Conservation (phyloP, 2,888 invertebrate species). For the Harpalus rubripes region DNA sequence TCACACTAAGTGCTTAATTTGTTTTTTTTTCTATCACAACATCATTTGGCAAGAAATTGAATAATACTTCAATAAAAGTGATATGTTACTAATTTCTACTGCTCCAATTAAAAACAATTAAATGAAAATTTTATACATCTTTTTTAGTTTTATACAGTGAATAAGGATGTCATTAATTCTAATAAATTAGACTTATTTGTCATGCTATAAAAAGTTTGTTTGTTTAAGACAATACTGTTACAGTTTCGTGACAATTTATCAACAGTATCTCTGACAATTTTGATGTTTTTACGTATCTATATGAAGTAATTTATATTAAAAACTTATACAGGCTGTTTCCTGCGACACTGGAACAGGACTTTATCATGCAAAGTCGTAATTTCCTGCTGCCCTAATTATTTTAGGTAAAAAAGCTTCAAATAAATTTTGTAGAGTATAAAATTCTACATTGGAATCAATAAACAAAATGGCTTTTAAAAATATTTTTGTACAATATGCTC, state of each 20-base stretch:
- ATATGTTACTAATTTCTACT: slow-evolving; percentile 28
- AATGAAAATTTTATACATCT: slow-evolving; percentile 33
- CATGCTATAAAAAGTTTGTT: slow-evolving; percentile 16
- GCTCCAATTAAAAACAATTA: neutral
- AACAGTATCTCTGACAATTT: neutral
- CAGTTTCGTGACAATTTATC: slow-evolving; percentile 29
- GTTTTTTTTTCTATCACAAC: slow-evolving; percentile 51
- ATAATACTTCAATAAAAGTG: slow-evolving; percentile 46
- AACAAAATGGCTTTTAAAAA: too few relatives aligned
- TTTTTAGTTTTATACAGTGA: slow-evolving; percentile 15
- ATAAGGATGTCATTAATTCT: slow-evolving; percentile 4
- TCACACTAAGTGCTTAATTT: slow-evolving; percentile 55
- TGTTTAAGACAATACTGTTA: slow-evolving; percentile 18
- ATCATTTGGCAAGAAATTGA: slow-evolving; percentile 33
- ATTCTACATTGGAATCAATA: too few relatives aligned
- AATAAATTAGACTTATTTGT: slow-evolving; percentile 30
- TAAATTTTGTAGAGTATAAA: too few relatives aligned
- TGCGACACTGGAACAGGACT: too few relatives aligned
- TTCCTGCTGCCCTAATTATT: too few relatives aligned
- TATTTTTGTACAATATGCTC: too few relatives aligned
- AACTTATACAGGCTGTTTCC: slow-evolving; percentile 1
- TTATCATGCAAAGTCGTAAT: too few relatives aligned
- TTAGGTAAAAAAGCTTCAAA: too few relatives aligned
- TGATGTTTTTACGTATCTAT: neutral
- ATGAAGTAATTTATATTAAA: neutral